Evolutionary conservation across 2,888 invertebrate species (phyloP).

Genomic region (Heliconius hortense): DNA sequence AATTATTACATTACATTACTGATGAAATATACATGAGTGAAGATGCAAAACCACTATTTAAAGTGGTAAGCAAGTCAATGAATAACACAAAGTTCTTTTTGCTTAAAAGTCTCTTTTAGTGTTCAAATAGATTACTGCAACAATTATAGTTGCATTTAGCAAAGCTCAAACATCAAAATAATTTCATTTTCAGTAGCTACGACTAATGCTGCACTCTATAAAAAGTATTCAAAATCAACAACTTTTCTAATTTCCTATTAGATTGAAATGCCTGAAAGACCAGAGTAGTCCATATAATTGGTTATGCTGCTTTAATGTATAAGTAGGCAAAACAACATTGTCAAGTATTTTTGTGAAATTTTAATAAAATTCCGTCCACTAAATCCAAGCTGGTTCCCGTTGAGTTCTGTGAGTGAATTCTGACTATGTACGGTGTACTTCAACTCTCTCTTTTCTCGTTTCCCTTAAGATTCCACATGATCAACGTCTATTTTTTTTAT

Average conservation of each 20-base stretch:
- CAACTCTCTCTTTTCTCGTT: neutral
- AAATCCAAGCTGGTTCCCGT: conserved; percentile 17
- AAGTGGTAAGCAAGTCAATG: neutral
- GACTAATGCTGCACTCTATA: neutral
- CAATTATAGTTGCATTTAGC: neutral
- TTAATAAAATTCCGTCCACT: conserved; percentile 36
- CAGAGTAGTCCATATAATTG: conserved; percentile 13
- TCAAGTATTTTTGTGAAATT: conserved; percentile 16
- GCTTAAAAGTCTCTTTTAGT: conserved; percentile 3
- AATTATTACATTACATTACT: neutral
- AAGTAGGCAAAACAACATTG: neutral
- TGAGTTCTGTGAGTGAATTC: conserved; percentile 12
- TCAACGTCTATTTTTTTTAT: neutral
- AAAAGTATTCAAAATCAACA: conserved; percentile 1
- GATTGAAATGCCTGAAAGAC: conserved; percentile 14
- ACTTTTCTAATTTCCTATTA: conserved; percentile 10
- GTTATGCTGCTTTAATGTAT: neutral
- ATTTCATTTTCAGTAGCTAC: neutral
- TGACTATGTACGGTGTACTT: neutral
- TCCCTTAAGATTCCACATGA: neutral
- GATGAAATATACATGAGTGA: neutral
- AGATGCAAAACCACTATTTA: neutral
- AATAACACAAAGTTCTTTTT: conserved; percentile 8
- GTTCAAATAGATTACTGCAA: neutral
- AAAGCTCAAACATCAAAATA: neutral